phyloP scores from a whole-genome alignment of 2,888 invertebrate species.

The Athetis lepigone region DNA sequence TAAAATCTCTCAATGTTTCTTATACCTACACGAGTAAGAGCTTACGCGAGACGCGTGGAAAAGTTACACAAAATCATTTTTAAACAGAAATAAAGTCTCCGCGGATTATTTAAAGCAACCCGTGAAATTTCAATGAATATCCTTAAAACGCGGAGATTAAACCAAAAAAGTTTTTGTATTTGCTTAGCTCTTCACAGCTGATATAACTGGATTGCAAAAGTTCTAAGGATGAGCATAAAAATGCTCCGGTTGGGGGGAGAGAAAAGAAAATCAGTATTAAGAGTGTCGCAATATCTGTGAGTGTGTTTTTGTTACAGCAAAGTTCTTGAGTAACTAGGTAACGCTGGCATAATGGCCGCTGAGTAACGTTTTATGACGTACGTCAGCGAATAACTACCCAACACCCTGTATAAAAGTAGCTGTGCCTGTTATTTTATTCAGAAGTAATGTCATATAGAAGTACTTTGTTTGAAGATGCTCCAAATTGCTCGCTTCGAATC shows the following conservation, averaged over 20 bases:
- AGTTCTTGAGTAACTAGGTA: slow-evolving; percentile 78
- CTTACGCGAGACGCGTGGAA: slow-evolving; percentile 59
- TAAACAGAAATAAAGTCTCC: slow-evolving; percentile 77
- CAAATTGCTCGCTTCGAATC: slow-evolving; percentile 53
- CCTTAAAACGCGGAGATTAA: slow-evolving; percentile 88
- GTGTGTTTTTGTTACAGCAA: slow-evolving; percentile 83
- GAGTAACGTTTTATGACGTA: slow-evolving; percentile 72
- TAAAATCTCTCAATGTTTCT: slow-evolving; percentile 59
- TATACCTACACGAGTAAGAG: slow-evolving; percentile 58
- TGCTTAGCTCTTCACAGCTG: slow-evolving; percentile 89
- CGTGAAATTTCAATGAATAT: slow-evolving; percentile 88
- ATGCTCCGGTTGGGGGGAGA: slow-evolving; percentile 80
- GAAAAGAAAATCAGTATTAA: slow-evolving; percentile 85
- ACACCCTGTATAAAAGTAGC: slow-evolving; percentile 53
- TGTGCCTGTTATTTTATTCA: slow-evolving; percentile 52
- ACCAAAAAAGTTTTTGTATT: slow-evolving; percentile 89
- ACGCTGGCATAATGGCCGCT: slow-evolving; percentile 72
- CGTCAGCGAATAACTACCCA: slow-evolving; percentile 68
- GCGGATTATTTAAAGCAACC: slow-evolving; percentile 87
- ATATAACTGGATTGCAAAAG: slow-evolving; percentile 91
- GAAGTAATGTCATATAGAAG: slow-evolving; percentile 45
- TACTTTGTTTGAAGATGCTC: slow-evolving; percentile 50
- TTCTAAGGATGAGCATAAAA: slow-evolving; percentile 89
- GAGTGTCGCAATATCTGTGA: slow-evolving; percentile 84
- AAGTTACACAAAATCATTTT: slow-evolving; percentile 69